phyloP scores from a whole-genome alignment of 35 echinoderm and acorn worm species.

The Stichopus chloronotus region DNA sequence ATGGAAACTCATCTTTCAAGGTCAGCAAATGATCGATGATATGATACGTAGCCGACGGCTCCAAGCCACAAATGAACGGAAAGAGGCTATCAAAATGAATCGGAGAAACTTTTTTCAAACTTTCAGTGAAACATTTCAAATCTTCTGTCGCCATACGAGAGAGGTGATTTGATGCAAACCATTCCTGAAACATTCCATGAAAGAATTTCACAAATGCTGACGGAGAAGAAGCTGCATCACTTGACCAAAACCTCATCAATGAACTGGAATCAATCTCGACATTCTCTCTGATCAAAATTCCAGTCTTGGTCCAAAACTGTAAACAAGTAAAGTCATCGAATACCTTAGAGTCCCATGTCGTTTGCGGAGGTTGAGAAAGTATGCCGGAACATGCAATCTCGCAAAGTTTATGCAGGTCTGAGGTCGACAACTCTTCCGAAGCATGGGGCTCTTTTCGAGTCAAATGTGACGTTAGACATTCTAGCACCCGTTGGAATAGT shows the following conservation, averaged over 20 bases:
- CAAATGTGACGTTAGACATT: constrained; percentile 3
- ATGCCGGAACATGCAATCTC: constrained; percentile 23
- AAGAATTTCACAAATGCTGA: not conserved
- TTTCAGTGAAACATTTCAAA: not conserved
- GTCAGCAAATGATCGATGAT: constrained; percentile 28
- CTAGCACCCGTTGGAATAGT: constrained; percentile 15
- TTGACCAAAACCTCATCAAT: not conserved
- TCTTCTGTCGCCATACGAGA: not conserved
- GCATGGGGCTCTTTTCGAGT: not conserved
- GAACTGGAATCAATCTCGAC: not conserved
- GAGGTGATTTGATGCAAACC: constrained; percentile 38
- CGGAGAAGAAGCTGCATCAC: not conserved
- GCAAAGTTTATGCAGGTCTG: constrained; percentile 30
- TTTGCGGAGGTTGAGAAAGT: not conserved
- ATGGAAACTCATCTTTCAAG: constrained; percentile 37
- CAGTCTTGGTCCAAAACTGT: constrained; percentile 47
- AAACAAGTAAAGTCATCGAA: not conserved
- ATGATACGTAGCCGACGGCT: constrained; percentile 8
- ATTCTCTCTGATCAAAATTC: constrained; percentile 37
- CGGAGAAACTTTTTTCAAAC: constrained; percentile 10
- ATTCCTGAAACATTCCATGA: constrained; percentile 36
- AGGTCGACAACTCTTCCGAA: not conserved
- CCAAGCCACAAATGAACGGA: constrained; percentile 45
- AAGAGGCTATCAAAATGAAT: constrained; percentile 17
- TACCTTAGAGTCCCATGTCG: not conserved